Evolutionary conservation across 2,888 invertebrate species (phyloP).

Genomic region (Diplolepis rosae): DNA sequence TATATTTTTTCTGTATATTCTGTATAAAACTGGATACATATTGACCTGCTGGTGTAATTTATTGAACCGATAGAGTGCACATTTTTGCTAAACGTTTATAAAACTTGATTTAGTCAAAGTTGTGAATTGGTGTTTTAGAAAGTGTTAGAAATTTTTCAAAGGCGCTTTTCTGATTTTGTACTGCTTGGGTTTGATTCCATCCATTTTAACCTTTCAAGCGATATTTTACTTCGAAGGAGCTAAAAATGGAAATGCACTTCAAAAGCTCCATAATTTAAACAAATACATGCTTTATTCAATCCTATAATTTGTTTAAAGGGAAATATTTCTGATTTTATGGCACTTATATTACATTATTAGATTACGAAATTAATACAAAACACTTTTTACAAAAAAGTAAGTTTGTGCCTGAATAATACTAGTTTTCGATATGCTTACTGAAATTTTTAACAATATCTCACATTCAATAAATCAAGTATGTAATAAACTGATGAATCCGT

Average conservation of each 20-base stretch:
- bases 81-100: background rate
- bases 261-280: background rate
- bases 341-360: background rate
- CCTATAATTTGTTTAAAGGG: background rate
- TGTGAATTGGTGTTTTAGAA: slow-evolving; percentile 4
- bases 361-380: slow-evolving; percentile 9
- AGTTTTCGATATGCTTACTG: slow-evolving; percentile 16
- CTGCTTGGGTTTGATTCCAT: slow-evolving; percentile 23
- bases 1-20: background rate
- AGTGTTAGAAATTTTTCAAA: slow-evolving; percentile 13
- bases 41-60: background rate
- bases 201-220: background rate
- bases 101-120: slow-evolving; percentile 3
- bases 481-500: background rate
- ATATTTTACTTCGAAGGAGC: background rate
- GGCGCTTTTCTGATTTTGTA: slow-evolving; percentile 24
- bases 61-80: background rate
- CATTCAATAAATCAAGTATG: too few species aligned
- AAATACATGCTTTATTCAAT: too few species aligned
- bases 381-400: background rate
- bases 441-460: slow-evolving; percentile 16
- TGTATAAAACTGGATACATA: background rate
- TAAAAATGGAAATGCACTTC: background rate
- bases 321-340: slow-evolving; percentile 8
- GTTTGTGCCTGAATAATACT: slow-evolving; percentile 1